Evolutionary conservation across 2,888 invertebrate species (phyloP), one percentile per base, ranked within the genome.

Genomic region (Diplolepis rosae): DNA sequence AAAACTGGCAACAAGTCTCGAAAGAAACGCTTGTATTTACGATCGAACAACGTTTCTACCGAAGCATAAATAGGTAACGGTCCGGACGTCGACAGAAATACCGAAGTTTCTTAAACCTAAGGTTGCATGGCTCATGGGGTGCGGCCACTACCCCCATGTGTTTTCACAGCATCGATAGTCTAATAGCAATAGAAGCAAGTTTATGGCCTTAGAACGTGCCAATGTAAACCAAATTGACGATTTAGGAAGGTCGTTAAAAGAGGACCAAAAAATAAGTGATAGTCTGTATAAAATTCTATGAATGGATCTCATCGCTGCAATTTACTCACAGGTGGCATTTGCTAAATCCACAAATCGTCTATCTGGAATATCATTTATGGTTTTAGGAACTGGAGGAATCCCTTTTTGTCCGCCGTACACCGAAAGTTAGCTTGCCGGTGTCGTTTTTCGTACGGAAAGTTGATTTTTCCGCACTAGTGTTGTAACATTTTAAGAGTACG

Each of bases 41-140:
- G 79, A 76, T 76, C 70, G 74, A 76, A 75, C 70, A 71, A 66
- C 69, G 75, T 69, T 73, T 73, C 66, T 69, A 70, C 51, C 56
- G 52, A 75, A 71, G 75, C 76, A 76, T 75, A 76, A 77, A 79
- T 77, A 77, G 75, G 70, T 69, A 76, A 76, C 72, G 71, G 73
- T 74, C 76, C 71, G 76, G 69, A 66, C 72, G 75, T 72, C 79
- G 79, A 79, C 75, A 76, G 76, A 79, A 78, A 79, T 79, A 79
- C 74, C 74, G 72, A 74, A 69, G 69, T 65, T 71, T 73, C 67
- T 72, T 54, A 32, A 15, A 18, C 45, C n/a, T 73, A 69, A 74
- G 65, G 69, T 69, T 72, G 69, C 69, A 71, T 71, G 72, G 52
- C 65, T 73, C 73, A 68, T 67, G 72, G 70, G 72, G 76, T 76